phyloP scores from a whole-genome alignment of 2,888 invertebrate genomes.

The Phengaris alcon region DNA sequence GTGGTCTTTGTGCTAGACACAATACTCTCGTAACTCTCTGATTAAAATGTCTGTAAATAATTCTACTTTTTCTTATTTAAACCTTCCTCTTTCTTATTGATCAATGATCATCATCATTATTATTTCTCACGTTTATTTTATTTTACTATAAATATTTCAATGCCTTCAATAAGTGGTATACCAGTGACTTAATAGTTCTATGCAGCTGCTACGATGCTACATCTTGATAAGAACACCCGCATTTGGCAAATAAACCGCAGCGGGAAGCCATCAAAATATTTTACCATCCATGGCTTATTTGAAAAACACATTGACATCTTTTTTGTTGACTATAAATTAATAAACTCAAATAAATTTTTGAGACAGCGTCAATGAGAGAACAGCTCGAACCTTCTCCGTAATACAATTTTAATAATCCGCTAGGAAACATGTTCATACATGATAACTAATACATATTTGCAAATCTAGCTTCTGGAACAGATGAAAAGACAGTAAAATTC shows the following conservation, averaged over 20 bases:
- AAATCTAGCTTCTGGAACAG: too few species aligned
- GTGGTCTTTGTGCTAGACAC: constrained; percentile 3
- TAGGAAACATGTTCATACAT: too few species aligned
- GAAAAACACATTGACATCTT: constrained; percentile 24
- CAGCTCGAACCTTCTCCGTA: not conserved
- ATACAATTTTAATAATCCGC: not conserved
- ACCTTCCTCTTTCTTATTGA: not conserved
- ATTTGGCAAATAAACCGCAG: constrained; percentile 76
- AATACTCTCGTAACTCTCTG: not conserved
- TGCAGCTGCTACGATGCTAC: constrained; percentile 63
- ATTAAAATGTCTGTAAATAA: not conserved
- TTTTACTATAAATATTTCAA: not conserved
- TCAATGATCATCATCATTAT: not conserved
- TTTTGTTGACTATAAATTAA: constrained; percentile 22
- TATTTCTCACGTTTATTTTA: not conserved
- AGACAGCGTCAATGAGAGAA: not conserved
- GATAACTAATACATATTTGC: too few species aligned
- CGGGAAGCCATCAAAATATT: constrained; percentile 78
- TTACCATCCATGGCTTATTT: constrained; percentile 67
- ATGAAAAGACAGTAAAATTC: too few species aligned
- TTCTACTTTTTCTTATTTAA: not conserved
- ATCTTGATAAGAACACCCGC: constrained; percentile 73
- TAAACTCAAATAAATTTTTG: not conserved
- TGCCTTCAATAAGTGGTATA: not conserved
- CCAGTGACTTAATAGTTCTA: constrained; percentile 28